Evolutionary conservation across 2,113 vertebrate genomes (phyloP).

Genomic region (Chunga burmeisteri): DNA sequence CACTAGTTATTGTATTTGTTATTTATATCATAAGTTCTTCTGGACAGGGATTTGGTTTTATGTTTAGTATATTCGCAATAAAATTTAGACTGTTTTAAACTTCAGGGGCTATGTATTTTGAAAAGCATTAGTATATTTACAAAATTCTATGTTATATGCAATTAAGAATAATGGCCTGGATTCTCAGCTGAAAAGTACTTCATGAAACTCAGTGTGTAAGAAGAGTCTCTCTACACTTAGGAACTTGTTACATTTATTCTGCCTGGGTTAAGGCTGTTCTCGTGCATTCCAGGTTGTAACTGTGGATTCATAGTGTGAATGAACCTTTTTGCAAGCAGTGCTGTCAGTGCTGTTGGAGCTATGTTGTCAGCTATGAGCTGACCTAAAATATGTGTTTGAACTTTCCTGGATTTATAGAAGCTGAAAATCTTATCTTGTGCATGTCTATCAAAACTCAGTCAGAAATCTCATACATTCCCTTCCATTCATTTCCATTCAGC

Average conservation of each 20-base stretch:
- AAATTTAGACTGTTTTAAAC: conserved; percentile 7
- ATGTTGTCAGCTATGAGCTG: neutral
- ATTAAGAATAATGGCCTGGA: neutral
- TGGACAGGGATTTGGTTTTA: conserved; percentile 16
- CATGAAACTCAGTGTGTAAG: neutral
- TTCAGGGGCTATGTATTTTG: neutral
- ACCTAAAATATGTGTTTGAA: neutral
- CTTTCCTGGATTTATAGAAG: neutral
- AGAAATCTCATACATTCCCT: neutral
- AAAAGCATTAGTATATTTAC: neutral
- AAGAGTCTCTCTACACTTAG: neutral
- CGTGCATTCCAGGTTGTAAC: neutral
- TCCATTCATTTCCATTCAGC: neutral
- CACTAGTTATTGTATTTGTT: conserved; percentile 12
- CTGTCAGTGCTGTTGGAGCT: neutral
- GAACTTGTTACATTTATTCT: neutral
- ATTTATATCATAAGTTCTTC: conserved; percentile 12
- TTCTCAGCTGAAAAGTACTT: neutral
- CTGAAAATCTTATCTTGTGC: neutral
- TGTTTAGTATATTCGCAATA: neutral
- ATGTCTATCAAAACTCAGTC: neutral
- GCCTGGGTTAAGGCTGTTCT: neutral
- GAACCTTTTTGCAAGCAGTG: neutral
- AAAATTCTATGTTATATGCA: neutral
- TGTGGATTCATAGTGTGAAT: neutral